These are phyloP conservation scores for Odontamblyopus lacepedii DNA, from an alignment of 2,797 vertebrate species.

Conservation along the genomic window DNA sequence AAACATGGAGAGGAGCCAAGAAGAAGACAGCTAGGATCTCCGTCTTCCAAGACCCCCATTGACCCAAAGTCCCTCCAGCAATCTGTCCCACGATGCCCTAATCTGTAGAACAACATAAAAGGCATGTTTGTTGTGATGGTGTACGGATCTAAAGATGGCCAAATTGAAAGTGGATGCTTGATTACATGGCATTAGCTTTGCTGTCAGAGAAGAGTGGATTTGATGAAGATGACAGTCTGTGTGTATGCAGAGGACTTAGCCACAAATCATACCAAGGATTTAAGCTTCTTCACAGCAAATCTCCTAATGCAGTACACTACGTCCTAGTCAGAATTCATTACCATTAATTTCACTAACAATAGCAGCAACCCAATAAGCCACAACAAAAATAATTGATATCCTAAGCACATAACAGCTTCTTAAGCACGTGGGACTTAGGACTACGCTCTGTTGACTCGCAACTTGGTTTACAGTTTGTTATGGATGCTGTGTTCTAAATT, in stretches of 20 bases:
- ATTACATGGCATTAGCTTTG: conserved; percentile 45
- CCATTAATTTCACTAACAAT: conserved; percentile 51
- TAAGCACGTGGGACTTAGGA: conserved; percentile 50
- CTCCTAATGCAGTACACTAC: conserved; percentile 52
- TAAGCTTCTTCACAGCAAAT: conserved; percentile 55
- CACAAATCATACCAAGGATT: conserved; percentile 46
- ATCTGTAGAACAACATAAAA: conserved; percentile 22
- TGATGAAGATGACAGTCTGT: conserved; percentile 22
- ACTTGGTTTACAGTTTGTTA: conserved; percentile 3
- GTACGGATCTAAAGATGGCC: conserved; percentile 37
- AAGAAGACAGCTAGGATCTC: conserved; percentile 39
- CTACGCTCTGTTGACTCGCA: conserved; percentile 61
- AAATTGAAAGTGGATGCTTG: conserved; percentile 46
- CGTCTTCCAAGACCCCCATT: conserved; percentile 46
- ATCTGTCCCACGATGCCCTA: conserved; percentile 63
- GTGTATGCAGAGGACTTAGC: conserved; percentile 39
- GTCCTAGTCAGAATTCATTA: conserved; percentile 55
- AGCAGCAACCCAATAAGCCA: conserved; percentile 48
- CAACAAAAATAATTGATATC: conserved; percentile 62
- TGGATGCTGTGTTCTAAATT: background rate
- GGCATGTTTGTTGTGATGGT: conserved; percentile 35
- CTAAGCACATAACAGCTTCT: conserved; percentile 53
- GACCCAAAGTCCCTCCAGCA: conserved; percentile 42
- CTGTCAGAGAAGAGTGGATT: conserved; percentile 49
- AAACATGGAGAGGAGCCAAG: conserved; percentile 41